Evolutionary conservation across 2,797 vertebrate genomes (phyloP).

Genomic region (Epinephelus malabaricus): DNA sequence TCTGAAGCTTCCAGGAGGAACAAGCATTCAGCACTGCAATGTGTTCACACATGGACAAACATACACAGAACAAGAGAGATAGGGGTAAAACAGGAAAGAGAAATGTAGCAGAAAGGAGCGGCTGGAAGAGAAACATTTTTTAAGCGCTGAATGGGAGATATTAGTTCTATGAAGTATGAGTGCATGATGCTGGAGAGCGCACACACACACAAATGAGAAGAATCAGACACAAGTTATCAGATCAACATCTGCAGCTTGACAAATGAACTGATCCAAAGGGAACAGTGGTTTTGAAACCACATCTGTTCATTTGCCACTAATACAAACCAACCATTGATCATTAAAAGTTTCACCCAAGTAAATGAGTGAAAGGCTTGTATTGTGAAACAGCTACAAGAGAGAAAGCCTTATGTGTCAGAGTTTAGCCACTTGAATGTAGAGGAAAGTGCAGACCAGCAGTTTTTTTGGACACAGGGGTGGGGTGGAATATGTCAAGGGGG

Average conservation of each 20-base stretch:
- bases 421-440: background rate
- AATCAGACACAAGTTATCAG: background rate
- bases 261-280: background rate
- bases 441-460: background rate
- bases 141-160: background rate
- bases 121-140: conserved; percentile 29
- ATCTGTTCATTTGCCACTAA: background rate
- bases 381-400: background rate
- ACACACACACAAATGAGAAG: background rate
- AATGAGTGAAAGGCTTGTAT: conserved; percentile 1
- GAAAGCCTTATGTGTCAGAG: background rate
- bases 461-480: background rate
- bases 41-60: conserved; percentile 61
- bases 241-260: background rate
- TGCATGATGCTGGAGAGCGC: background rate
- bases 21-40: conserved; percentile 50
- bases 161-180: background rate
- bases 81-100: conserved; percentile 23
- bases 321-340: background rate
- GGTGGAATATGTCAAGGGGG: background rate
- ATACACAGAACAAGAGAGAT: conserved; percentile 14
- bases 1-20: conserved; percentile 61
- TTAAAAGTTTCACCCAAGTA: background rate
- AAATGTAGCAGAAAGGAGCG: conserved; percentile 25
- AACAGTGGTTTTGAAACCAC: background rate